These are phyloP conservation scores for Drosophila robusta DNA, from an alignment of 2,888 invertebrate species.

Conservation along the genomic window DNA sequence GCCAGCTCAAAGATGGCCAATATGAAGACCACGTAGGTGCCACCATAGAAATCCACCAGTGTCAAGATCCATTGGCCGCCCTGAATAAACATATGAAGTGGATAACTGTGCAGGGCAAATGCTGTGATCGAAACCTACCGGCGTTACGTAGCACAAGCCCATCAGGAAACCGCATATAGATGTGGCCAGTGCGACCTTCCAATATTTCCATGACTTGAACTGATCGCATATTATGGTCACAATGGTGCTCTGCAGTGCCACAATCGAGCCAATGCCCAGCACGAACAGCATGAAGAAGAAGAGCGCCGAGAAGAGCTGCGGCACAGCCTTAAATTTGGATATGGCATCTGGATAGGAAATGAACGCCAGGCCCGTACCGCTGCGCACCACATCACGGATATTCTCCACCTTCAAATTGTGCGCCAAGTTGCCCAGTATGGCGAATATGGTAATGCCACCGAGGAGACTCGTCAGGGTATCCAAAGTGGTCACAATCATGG, in stretches of 20 bases:
- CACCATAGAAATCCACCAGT: constrained; percentile 88
- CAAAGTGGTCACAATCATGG: constrained; percentile 91
- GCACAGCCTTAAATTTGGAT: constrained; percentile 89
- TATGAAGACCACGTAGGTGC: constrained; percentile 87
- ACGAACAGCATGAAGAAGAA: constrained; percentile 94
- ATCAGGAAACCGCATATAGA: constrained; percentile 87
- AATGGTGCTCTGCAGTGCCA: constrained; percentile 89
- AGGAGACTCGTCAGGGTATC: constrained; percentile 93
- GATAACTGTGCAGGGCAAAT: background rate
- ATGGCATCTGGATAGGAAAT: constrained; percentile 94
- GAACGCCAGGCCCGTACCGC: constrained; percentile 92
- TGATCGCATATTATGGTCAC: constrained; percentile 90
- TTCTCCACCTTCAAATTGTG: constrained; percentile 87
- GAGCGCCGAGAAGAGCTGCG: constrained; percentile 91
- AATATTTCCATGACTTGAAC: constrained; percentile 87
- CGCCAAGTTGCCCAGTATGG: constrained; percentile 92
- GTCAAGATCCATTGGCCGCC: constrained; percentile 88
- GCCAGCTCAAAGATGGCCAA: constrained; percentile 87
- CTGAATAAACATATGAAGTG: constrained; percentile 74
- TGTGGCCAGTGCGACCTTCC: constrained; percentile 87
- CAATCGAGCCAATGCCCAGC: constrained; percentile 91
- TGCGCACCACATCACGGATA: constrained; percentile 88
- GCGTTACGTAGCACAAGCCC: constrained; percentile 91
- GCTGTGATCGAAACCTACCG: constrained; percentile 85
- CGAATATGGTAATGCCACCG: constrained; percentile 93